phyloP scores from a whole-genome alignment of 2,113 vertebrate species.

The Ia io region DNA sequence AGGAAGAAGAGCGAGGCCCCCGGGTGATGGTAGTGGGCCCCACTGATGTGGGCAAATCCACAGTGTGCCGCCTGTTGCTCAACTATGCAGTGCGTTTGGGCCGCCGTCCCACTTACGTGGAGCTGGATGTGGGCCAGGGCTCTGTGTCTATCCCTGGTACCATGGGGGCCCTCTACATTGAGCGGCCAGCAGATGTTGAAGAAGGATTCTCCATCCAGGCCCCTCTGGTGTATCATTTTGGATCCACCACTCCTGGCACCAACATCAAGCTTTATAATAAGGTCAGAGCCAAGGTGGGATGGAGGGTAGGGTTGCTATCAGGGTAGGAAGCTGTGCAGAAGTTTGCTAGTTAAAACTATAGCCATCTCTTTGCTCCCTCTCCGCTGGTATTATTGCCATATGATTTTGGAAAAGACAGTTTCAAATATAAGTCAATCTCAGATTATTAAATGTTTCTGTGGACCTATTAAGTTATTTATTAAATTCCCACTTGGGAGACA shows the following conservation, averaged over 20 bases:
- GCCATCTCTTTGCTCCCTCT: background rate
- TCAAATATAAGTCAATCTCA: background rate
- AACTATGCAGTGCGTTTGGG: conserved; percentile 96
- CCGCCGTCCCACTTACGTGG: conserved; percentile 95
- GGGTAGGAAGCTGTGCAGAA: background rate
- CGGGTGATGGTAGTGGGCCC: conserved; percentile 97
- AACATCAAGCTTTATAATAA: conserved; percentile 99
- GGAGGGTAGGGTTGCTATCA: background rate
- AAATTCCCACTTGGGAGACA: background rate
- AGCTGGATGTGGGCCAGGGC: conserved; percentile 97
- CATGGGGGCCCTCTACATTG: conserved; percentile 95
- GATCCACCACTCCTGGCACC: conserved; percentile 96
- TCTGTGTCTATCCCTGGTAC: conserved; percentile 97
- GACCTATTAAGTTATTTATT: background rate
- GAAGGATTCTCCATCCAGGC: conserved; percentile 98
- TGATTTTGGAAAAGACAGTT: background rate
- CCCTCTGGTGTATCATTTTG: conserved; percentile 98
- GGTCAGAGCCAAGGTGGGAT: conserved; percentile 77
- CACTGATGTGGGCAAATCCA: conserved; percentile 97
- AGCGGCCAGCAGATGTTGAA: conserved; percentile 96
- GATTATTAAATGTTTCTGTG: background rate
- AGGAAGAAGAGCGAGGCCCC: conserved; percentile 94
- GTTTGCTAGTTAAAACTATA: background rate
- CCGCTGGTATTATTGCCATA: background rate
- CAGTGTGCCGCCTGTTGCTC: conserved; percentile 91